A percentile compares a stretch with the other conserved stretches of the same genome.
phyloP scores from a whole-genome alignment of 2,888 invertebrate genomes.

The Melanargia galathea region DNA sequence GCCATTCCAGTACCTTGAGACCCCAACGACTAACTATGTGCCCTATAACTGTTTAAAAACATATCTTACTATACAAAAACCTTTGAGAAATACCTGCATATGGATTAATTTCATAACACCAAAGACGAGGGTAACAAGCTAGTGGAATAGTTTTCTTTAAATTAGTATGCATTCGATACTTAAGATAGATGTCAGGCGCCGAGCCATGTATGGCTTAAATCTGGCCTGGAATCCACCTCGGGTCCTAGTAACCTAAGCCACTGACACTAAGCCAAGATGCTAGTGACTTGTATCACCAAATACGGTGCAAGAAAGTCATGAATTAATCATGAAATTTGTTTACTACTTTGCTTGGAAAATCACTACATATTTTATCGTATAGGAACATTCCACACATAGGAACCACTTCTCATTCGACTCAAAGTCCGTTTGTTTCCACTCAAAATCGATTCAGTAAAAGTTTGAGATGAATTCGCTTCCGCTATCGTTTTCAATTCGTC shows the following conservation, averaged over 20 bases:
- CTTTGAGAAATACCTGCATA: no score
- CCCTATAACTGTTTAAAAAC: no score
- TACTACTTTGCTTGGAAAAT: conserved; percentile 5
- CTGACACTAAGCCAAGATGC: conserved; percentile 35
- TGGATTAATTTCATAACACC: no score
- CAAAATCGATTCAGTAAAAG: no score
- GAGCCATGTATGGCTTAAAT: conserved; percentile 33
- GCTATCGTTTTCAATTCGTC: no score
- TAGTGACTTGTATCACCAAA: conserved; percentile 14
- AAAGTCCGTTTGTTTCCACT: no score
- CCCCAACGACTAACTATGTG: no score
- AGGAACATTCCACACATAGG: no score
- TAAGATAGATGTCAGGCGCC: conserved; percentile 30
- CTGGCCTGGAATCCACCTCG: conserved; percentile 38
- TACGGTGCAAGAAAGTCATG: conserved; percentile 10
- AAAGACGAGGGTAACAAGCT: neutral
- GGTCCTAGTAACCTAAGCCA: conserved; percentile 40
- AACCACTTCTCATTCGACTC: no score
- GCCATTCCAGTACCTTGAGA: no score
- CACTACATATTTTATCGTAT: neutral
- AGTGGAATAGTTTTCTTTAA: neutral
- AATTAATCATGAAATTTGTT: conserved; percentile 14
- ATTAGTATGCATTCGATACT: conserved; percentile 7
- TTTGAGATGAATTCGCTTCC: no score
- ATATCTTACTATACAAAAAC: no score